Percentiles rank a stretch among this genome's conserved stretches.
phyloP scores from a whole-genome alignment of 2,888 invertebrate genomes.

The Sisyra nigra region DNA sequence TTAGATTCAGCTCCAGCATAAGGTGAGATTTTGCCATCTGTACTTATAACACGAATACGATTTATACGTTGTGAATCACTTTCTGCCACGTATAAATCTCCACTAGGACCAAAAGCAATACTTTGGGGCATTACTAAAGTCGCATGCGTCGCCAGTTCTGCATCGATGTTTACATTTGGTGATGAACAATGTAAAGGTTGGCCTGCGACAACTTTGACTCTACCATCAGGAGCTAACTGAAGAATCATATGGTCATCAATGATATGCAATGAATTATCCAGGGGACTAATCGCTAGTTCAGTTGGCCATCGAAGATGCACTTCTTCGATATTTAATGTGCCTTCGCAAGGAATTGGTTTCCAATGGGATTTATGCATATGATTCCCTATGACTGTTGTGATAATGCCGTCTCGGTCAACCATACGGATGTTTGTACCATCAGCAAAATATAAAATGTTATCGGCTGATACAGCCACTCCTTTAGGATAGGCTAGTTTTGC shows the following conservation, averaged over 20 bases:
- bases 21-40: conserved; percentile 83
- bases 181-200: conserved; percentile 85
- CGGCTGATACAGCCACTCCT: conserved; percentile 85
- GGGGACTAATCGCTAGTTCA: conserved; percentile 81
- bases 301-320: conserved; percentile 94
- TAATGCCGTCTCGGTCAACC: conserved; percentile 83
- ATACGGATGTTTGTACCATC: conserved; percentile 87
- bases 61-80: conserved; percentile 92
- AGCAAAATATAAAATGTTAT: conserved; percentile 86
- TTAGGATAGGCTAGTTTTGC: conserved; percentile 93
- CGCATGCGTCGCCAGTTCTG: conserved; percentile 80
- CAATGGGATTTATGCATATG: conserved; percentile 88
- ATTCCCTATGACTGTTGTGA: conserved; percentile 82
- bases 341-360: conserved; percentile 87
- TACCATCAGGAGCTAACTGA: conserved; percentile 77
- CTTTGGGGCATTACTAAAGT: conserved; percentile 87
- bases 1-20: conserved; percentile 90
- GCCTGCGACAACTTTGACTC: conserved; percentile 86
- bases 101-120: conserved; percentile 83
- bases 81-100: conserved; percentile 87
- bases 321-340: conserved; percentile 80
- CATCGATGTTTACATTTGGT: conserved; percentile 60
- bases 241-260: conserved; percentile 93
- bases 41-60: conserved; percentile 75
- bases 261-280: conserved; percentile 88